These are phyloP conservation scores for Rutpela maculata DNA, from an alignment of 2,888 invertebrate species.

Conservation along the genomic window DNA sequence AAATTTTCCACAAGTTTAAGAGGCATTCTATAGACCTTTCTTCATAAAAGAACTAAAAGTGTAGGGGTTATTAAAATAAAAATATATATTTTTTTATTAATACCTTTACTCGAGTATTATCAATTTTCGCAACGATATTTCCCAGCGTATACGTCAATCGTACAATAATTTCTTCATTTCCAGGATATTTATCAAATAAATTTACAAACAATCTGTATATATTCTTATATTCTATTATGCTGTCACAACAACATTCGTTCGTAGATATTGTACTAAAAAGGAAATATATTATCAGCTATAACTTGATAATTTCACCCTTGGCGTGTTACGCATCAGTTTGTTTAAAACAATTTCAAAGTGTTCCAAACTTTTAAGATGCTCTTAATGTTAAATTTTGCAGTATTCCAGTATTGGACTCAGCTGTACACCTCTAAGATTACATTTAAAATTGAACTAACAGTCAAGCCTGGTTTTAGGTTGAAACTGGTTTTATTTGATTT, in stretches of 20 bases:
- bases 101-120: constrained; percentile 81
- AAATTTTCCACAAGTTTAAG: constrained; percentile 75
- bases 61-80: background rate
- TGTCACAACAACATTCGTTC: constrained; percentile 83
- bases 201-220: constrained; percentile 78
- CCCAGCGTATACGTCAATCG: constrained; percentile 89
- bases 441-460: too few relatives aligned
- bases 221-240: constrained; percentile 77
- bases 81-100: constrained; percentile 25
- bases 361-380: too few relatives aligned
- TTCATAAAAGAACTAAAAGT: constrained; percentile 77
- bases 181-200: constrained; percentile 81
- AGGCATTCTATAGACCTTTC: constrained; percentile 76
- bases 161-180: constrained; percentile 84
- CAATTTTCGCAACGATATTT: constrained; percentile 88
- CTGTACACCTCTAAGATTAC: too few relatives aligned
- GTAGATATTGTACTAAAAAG: constrained; percentile 84
- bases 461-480: too few relatives aligned
- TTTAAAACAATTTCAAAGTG: too few relatives aligned
- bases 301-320: background rate
- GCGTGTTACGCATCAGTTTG: too few relatives aligned
- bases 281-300: background rate
- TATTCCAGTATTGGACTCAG: too few relatives aligned
- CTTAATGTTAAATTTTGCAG: too few relatives aligned
- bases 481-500: too few relatives aligned